phyloP scores from a whole-genome alignment of 2,113 vertebrate genomes.

The Trogon surrucura region DNA sequence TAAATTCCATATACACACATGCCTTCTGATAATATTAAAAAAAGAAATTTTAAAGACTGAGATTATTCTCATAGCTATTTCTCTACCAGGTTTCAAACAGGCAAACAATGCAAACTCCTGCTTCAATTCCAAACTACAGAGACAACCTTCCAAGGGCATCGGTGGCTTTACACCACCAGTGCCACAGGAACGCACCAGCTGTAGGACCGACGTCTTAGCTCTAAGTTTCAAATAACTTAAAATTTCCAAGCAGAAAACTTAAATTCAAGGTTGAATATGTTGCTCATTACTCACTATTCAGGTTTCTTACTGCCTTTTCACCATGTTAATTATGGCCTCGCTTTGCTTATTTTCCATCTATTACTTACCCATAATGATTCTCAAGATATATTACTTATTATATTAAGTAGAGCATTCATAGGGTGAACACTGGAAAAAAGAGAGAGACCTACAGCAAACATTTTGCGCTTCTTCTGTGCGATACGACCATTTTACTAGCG shows the following conservation, averaged over 20 bases:
- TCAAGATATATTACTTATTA: background rate
- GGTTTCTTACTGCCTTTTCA: background rate
- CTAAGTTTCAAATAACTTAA: background rate
- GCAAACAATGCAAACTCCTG: background rate
- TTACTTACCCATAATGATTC: background rate
- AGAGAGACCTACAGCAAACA: background rate
- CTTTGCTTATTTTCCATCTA: background rate
- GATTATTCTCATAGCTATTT: background rate
- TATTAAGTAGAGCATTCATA: background rate
- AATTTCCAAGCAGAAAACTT: background rate
- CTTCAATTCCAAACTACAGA: background rate
- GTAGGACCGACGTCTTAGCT: background rate
- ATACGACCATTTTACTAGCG: background rate
- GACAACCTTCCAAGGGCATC: background rate
- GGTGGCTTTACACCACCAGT: background rate
- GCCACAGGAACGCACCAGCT: background rate
- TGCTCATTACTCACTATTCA: background rate
- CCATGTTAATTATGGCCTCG: background rate
- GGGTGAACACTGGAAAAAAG: too few species aligned
- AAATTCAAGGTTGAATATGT: background rate
- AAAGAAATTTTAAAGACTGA: background rate
- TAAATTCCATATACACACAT: background rate
- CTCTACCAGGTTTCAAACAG: background rate
- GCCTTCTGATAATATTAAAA: background rate
- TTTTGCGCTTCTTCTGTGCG: background rate